A percentile compares a stretch with the other conserved stretches of the same genome.
These are phyloP conservation scores for Colinus virginianus DNA, from an alignment of 2,113 vertebrate genomes.

Conservation along the genomic window DNA sequence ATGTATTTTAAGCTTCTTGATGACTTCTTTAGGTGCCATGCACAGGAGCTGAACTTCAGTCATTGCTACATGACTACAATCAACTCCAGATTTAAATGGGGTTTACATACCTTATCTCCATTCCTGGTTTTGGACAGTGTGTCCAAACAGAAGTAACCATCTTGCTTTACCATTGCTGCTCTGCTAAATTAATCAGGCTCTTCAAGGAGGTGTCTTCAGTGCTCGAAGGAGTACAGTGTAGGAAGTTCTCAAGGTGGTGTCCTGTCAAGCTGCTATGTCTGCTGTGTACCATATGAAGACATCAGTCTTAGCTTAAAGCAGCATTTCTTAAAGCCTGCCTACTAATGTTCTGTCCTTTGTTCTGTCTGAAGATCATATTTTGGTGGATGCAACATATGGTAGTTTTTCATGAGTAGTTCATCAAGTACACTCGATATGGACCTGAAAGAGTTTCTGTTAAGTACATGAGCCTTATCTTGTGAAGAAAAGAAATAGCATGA, in stretches of 20 bases:
- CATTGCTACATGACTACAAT: neutral
- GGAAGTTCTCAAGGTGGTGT: neutral
- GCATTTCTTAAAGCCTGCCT: neutral
- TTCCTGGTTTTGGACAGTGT: neutral
- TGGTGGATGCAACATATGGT: neutral
- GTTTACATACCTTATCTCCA: neutral
- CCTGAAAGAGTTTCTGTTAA: neutral
- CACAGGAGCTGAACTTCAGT: neutral
- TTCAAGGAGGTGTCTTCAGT: neutral
- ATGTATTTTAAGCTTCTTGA: neutral
- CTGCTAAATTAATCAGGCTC: neutral
- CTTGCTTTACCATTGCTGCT: neutral
- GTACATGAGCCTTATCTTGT: neutral
- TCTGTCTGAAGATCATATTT: neutral
- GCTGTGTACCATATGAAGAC: neutral
- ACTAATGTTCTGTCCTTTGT: neutral
- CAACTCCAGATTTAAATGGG: neutral
- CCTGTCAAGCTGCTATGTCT: neutral
- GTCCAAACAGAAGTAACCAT: neutral
- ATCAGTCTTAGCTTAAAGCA: neutral
- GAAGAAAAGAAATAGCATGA: neutral
- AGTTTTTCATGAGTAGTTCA: neutral
- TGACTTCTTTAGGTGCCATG: neutral
- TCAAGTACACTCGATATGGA: neutral
- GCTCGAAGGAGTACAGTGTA: neutral